Base-by-base conservation (phyloP, 64 coral and sea anemone species). In the Dendrophyllia cribrosa region DNA sequence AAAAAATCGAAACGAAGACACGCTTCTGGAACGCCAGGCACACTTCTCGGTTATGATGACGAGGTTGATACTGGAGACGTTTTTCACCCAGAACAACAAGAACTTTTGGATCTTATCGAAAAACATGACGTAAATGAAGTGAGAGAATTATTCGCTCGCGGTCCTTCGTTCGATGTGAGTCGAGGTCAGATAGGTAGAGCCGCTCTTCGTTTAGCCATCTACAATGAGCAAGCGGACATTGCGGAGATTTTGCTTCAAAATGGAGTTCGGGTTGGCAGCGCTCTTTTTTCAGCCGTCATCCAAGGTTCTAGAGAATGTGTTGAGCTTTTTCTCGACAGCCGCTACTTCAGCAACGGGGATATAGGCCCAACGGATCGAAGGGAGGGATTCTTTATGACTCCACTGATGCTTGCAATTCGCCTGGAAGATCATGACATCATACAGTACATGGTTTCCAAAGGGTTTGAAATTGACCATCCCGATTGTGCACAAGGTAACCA, bases 231-330 rank as follows among this genome's bases (percentile, higher is more conserved):
- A 12, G 20, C 61, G 26, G 68, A 96, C 15, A 75, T 88, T 76
- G 53, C 75, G 46, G 70, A 82, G 7, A 75, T 84, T 44, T 83
- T 96, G 76, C 72, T 96, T 13, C 8, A 69, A 43, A 63, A 96
- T 70, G 73, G 86, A 46, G 76, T 59, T 7, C 72, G 81, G 12
- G 49, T 95, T 75, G 94, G 94, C 14, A 85, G 69, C 0, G 75
- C 84, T 59, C 60, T 95, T 13, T 95, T 95, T 53, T 82, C 85
- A 5, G 94, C 94, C 0, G 94, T 95, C 6, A 88, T 89, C 46
- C 58, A 88, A 51, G 84, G 89, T 7, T 91, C 94, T 2, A 91
- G 87, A 9, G 82, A 92, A n/a, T 92, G 66, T 7, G 94, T 95
- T 14, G 81, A 95, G 34, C 59, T 63, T 6, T 66, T 95, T 46